Conservation (phyloP, 2,888 invertebrate genomes). For the Cryptosula pallasiana region DNA sequence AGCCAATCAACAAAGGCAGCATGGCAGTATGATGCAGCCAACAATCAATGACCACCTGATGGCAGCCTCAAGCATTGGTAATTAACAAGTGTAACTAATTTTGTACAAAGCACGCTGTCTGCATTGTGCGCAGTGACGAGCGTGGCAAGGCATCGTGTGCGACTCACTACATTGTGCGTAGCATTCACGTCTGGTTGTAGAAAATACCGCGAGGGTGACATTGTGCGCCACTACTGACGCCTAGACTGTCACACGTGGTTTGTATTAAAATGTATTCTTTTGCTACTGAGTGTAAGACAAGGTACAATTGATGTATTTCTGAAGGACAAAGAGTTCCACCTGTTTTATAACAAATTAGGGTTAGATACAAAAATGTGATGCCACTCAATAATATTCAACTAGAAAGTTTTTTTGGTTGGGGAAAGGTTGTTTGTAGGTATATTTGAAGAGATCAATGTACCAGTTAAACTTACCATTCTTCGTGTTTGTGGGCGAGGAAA, state of each 20-base stretch:
- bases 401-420: too few species aligned
- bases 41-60: too few species aligned
- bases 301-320: too few species aligned
- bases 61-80: not conserved
- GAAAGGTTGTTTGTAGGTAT: too few species aligned
- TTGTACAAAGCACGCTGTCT: not conserved
- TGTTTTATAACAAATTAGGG: not conserved
- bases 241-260: not conserved
- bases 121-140: conserved; percentile 20
- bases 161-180: conserved; percentile 18
- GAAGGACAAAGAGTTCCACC: not conserved
- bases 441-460: too few species aligned
- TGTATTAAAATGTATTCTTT: not conserved
- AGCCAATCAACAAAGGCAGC: not conserved
- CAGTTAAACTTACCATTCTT: conserved; percentile 97
- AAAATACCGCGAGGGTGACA: not conserved
- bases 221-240: conserved; percentile 12
- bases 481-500: conserved; percentile 97
- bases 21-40: not conserved
- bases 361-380: not conserved
- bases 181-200: not conserved
- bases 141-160: not conserved
- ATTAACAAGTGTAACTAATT: not conserved
- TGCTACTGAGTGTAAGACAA: too few species aligned
- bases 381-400: too few species aligned